Evolutionary conservation across 2,888 invertebrate genomes (phyloP), one percentile per base, ranked within the genome.

Genomic region (Mythimna albipuncta): DNA sequence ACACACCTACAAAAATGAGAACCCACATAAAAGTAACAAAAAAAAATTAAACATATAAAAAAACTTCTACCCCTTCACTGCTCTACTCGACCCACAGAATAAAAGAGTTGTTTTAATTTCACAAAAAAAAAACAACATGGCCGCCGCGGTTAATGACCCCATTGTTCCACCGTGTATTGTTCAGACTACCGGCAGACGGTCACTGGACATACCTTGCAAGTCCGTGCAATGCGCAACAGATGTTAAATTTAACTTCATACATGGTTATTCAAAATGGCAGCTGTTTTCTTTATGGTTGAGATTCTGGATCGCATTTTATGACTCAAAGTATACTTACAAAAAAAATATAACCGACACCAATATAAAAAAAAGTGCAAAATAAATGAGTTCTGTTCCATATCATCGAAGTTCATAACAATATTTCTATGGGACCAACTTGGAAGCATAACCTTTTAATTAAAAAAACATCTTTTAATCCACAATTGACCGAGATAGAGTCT

Each of bases 141-240:
- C 81, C 55, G 63, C 75, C 47, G 80, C 83, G 89, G 87, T 88
- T 91, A 89, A 88, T 88, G 88, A 88, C 87, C 91, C 88, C 87
- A 89, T 89, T 88, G 90, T 91, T 87, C 85, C 73, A 69, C 52
- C 67, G 70, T 75, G 83, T 83, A 79, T 86, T 88, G 87, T 87
- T 81, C 82, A 70, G 73, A 73, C 77, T 82, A 72, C 71, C 64
- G 82, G 78, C 87, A 87, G 86, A 87, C 90, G 82, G 86, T 41
- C 47, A 72, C 79, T 85, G 79, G 59, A 62, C 16, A 73, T 64
- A 62, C 65, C 65, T 64, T 78, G 63, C 54, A 67, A 68, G 63
- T 11, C 21, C 21, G 32, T 38, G 57, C 21, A 38, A 69, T 73
- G 61, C 57, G 64, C 38, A 73, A 68, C 74, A 83, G 69, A 79